A percentile compares a stretch with the other conserved stretches of the same genome.
These are phyloP conservation scores for Drosophila greeni DNA, from an alignment of 2,888 invertebrate species.

Conservation along the genomic window DNA sequence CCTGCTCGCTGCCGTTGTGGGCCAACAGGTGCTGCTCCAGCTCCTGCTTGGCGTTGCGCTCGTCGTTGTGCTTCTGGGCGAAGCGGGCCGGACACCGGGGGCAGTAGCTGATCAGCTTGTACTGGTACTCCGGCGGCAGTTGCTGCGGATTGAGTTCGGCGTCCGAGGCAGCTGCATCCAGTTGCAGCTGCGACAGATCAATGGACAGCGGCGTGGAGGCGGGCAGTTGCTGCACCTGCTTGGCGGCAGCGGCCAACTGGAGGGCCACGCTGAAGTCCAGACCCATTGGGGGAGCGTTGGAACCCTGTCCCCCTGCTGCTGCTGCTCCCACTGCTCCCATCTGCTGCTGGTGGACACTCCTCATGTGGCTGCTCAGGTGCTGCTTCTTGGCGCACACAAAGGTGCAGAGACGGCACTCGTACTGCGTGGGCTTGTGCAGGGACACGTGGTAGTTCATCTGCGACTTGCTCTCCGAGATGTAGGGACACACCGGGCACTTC, in stretches of 20 bases:
- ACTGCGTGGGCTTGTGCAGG: slow-evolving; percentile 82
- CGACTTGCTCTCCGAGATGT: slow-evolving; percentile 90
- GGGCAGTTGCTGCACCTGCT: slow-evolving; percentile 73
- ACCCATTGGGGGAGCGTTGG: slow-evolving; percentile 24
- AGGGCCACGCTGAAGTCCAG: slow-evolving; percentile 70
- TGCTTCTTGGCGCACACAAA: slow-evolving; percentile 90
- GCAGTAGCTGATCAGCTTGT: slow-evolving; percentile 84
- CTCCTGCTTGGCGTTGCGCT: slow-evolving; percentile 84
- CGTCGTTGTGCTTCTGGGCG: slow-evolving; percentile 80
- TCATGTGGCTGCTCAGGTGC: slow-evolving; percentile 89
- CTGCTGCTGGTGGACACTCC: slow-evolving; percentile 80
- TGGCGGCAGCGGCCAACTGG: slow-evolving; percentile 70
- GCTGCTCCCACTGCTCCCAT: slow-evolving; percentile 6
- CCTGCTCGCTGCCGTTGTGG: slow-evolving; percentile 49
- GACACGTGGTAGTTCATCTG: slow-evolving; percentile 93
- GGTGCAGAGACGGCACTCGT: slow-evolving; percentile 89
- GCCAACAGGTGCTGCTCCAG: slow-evolving; percentile 84
- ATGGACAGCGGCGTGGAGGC: slow-evolving; percentile 66
- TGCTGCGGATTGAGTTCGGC: slow-evolving; percentile 39
- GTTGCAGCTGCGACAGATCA: slow-evolving; percentile 66
- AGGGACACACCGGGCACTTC: slow-evolving; percentile 89
- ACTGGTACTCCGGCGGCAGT: slow-evolving; percentile 68
- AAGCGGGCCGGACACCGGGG: slow-evolving; percentile 88
- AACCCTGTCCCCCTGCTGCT: neutral
- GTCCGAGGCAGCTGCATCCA: slow-evolving; percentile 43